Evolutionary conservation across 2,797 vertebrate species (phyloP).

Genomic region (Steatocranus sp.): DNA sequence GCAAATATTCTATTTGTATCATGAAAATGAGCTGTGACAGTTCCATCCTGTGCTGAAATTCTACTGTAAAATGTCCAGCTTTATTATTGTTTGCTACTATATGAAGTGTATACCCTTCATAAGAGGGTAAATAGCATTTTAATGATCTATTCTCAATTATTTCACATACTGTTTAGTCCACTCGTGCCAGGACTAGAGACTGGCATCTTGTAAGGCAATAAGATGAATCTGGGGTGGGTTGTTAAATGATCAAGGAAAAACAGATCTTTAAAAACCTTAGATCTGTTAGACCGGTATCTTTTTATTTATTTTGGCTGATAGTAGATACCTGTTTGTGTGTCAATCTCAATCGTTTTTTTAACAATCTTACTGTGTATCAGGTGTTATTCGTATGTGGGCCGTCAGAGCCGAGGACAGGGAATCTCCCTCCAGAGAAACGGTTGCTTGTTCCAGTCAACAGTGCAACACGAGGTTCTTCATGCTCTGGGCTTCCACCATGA

Average conservation of each 20-base stretch:
- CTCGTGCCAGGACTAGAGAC: neutral
- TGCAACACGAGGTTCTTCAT: conserved; percentile 69
- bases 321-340: neutral
- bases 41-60: neutral
- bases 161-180: neutral
- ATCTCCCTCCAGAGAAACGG: conserved; percentile 25
- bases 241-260: neutral
- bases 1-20: neutral
- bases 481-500: conserved; percentile 71
- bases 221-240: neutral
- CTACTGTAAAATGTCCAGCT: neutral
- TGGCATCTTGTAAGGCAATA: neutral
- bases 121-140: neutral
- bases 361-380: conserved; percentile 6
- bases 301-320: neutral
- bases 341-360: neutral
- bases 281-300: neutral
- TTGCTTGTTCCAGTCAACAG: neutral
- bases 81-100: neutral
- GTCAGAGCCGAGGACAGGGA: neutral
- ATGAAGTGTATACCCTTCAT: neutral
- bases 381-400: conserved; percentile 56
- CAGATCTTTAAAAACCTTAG: neutral
- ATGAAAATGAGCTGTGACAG: neutral
- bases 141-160: neutral